Evolutionary conservation across 2,888 invertebrate species (phyloP).

Genomic region (Ceraclea dissimilis): DNA sequence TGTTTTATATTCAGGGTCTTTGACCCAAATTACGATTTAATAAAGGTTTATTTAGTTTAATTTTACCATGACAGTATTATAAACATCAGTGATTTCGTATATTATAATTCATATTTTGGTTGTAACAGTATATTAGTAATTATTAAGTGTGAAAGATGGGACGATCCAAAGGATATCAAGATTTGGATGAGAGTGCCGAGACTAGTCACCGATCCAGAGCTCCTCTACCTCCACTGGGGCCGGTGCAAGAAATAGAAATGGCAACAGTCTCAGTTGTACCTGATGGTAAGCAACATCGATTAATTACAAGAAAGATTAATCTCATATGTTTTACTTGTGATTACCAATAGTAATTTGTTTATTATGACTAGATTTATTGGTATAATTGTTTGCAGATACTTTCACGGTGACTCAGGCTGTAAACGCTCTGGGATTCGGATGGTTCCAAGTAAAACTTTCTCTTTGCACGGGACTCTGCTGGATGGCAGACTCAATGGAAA

Average conservation of each 20-base stretch:
- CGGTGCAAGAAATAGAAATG: conserved; percentile 64
- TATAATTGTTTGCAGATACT: conserved; percentile 61
- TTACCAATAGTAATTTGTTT: not conserved
- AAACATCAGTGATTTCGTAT: no score
- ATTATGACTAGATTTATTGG: no score
- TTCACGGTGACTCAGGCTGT: conserved; percentile 83
- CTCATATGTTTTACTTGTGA: no score
- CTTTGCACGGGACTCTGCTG: conserved; percentile 80
- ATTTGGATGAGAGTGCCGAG: conserved; percentile 45
- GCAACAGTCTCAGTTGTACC: conserved; percentile 73
- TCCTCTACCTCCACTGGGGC: conserved; percentile 40
- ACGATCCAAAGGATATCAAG: conserved; percentile 54
- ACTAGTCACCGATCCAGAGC: conserved; percentile 35
- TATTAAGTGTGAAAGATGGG: conserved; percentile 40
- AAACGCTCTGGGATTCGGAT: conserved; percentile 79
- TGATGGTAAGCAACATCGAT: conserved; percentile 52
- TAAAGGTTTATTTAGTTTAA: not conserved
- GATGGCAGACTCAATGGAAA: conserved; percentile 99
- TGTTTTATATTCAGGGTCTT: conserved; percentile 11
- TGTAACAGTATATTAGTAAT: no score
- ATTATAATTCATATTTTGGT: no score
- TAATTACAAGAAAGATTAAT: no score
- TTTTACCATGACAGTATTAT: no score
- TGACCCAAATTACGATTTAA: conserved; percentile 8
- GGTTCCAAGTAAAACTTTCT: conserved; percentile 83